phyloP scores from a whole-genome alignment of 1,140 invertebrate genomes.

The Trypoxylus dichotomus region DNA sequence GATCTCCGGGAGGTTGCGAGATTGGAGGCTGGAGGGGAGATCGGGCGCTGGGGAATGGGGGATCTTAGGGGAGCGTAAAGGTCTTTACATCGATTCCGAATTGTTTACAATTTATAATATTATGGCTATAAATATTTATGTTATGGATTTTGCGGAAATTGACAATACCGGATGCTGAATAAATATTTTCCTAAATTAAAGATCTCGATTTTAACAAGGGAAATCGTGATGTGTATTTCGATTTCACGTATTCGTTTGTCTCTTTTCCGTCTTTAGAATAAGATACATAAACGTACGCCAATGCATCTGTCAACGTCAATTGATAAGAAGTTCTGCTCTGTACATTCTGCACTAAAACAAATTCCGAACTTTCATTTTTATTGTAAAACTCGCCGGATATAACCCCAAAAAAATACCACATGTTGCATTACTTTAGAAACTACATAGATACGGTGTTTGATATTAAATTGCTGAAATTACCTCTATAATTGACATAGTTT shows the following conservation, averaged over 20 bases:
- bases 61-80: not conserved
- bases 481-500: constrained; percentile 28
- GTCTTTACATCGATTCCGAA: not conserved
- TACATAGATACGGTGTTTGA: constrained; percentile 1
- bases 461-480: constrained; percentile 28
- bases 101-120: not conserved
- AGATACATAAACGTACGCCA: too few species aligned
- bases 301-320: too few species aligned
- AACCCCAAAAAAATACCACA: constrained; percentile 11
- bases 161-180: not conserved
- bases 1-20: too few species aligned
- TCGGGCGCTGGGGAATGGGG: not conserved
- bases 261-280: too few species aligned
- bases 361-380: not conserved
- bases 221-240: not conserved
- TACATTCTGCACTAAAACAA: not conserved
- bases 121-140: not conserved
- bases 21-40: too few species aligned
- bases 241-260: too few species aligned
- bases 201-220: not conserved
- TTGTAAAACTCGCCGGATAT: not conserved
- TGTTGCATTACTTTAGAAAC: constrained; percentile 26
- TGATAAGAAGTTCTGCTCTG: too few species aligned
- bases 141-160: not conserved
- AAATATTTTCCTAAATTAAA: not conserved